phyloP scores from a whole-genome alignment of 2,797 vertebrate genomes.

The Serranus cabrilla region DNA sequence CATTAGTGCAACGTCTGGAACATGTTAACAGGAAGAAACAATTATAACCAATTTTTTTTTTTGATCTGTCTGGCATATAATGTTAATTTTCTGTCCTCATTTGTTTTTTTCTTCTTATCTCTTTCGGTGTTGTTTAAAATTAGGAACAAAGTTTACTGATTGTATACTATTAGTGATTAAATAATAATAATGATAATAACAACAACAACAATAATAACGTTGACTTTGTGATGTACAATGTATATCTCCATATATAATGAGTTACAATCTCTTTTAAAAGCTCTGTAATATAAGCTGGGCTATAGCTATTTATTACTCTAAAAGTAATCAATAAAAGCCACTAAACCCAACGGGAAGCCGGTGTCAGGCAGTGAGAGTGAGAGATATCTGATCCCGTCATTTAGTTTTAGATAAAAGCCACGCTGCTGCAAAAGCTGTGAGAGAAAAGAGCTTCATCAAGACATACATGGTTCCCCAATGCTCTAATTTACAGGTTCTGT shows the following conservation, averaged over 20 bases:
- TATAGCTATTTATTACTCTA: conserved; percentile 26
- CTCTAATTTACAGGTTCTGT: not conserved
- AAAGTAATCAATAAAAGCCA: conserved; percentile 44
- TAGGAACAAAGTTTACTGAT: too few relatives aligned
- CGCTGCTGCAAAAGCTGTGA: not conserved
- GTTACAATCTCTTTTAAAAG: conserved; percentile 13
- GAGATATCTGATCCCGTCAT: conserved; percentile 35
- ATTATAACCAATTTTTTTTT: too few relatives aligned
- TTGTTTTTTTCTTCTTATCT: too few relatives aligned
- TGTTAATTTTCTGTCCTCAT: too few relatives aligned
- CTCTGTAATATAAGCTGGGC: conserved; percentile 25
- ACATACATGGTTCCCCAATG: not conserved
- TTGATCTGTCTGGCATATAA: too few relatives aligned
- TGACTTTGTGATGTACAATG: not conserved
- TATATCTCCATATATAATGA: not conserved
- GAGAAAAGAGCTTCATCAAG: not conserved
- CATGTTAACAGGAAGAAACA: too few relatives aligned
- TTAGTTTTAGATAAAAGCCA: conserved; percentile 19
- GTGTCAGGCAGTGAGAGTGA: conserved; percentile 9
- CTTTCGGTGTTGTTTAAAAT: too few relatives aligned
- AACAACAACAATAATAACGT: too few relatives aligned
- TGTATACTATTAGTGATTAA: too few relatives aligned
- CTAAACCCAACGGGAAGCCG: conserved; percentile 9
- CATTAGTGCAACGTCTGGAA: too few relatives aligned
- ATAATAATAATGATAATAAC: too few relatives aligned